These are phyloP conservation scores for Papilio gigon DNA, from an alignment of 2,888 invertebrate species.

Conservation along the genomic window DNA sequence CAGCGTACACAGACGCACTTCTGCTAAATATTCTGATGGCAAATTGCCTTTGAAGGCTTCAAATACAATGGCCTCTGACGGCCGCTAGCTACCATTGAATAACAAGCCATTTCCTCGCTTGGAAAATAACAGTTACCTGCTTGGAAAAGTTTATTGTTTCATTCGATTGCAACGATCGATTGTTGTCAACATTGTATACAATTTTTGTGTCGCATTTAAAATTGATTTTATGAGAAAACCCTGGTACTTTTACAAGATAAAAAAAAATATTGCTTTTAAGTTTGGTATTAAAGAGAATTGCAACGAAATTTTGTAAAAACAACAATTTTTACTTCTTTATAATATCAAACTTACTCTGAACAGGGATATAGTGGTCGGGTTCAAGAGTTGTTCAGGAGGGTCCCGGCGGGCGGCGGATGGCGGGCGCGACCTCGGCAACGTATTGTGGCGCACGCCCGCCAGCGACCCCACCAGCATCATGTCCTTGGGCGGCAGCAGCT, in stretches of 20 bases:
- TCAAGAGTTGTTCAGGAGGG: constrained; percentile 58
- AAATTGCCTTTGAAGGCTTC: constrained; percentile 67
- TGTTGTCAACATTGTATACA: constrained; percentile 27
- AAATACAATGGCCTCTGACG: constrained; percentile 60
- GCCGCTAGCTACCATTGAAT: constrained; percentile 57
- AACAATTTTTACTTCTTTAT: background rate
- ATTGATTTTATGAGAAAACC: too few species aligned
- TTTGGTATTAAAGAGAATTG: background rate
- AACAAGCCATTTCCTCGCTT: constrained; percentile 42
- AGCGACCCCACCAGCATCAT: constrained; percentile 69
- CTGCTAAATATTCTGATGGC: constrained; percentile 66
- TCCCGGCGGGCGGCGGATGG: constrained; percentile 62
- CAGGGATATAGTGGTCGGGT: constrained; percentile 67
- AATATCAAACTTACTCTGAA: constrained; percentile 72
- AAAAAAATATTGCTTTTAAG: background rate
- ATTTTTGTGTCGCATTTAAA: background rate
- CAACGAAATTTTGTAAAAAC: background rate
- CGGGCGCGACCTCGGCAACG: constrained; percentile 72
- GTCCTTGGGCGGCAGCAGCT: constrained; percentile 76
- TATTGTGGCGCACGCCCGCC: constrained; percentile 74
- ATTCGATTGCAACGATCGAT: constrained; percentile 30
- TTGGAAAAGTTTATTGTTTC: constrained; percentile 35
- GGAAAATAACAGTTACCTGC: constrained; percentile 40
- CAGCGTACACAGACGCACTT: constrained; percentile 42
- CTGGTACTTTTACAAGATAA: too few species aligned